Conservation (phyloP, 2,888 invertebrate genomes). For the Steinernema hermaphroditum region DNA sequence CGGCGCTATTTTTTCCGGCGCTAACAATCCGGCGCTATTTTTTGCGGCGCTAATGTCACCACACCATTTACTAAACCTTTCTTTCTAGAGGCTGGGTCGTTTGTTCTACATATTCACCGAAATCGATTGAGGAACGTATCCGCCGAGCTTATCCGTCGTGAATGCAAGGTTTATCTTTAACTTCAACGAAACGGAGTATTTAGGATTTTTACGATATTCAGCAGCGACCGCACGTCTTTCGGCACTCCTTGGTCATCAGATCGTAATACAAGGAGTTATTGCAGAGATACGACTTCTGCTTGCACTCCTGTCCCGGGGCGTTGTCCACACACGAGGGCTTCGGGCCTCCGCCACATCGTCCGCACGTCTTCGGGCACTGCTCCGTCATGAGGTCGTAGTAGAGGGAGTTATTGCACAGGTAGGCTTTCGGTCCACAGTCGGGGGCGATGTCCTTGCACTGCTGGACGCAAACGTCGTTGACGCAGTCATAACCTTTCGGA, state of each 20-base stretch:
- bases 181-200: too few relatives aligned
- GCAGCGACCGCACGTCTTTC: constrained; percentile 5
- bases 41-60: too few relatives aligned
- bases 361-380: constrained; percentile 5
- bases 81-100: too few relatives aligned
- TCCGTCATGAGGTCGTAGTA: neutral
- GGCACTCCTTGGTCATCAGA: neutral
- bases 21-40: too few relatives aligned
- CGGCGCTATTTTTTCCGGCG: too few relatives aligned
- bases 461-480: neutral
- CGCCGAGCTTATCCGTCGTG: too few relatives aligned
- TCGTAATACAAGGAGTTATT: neutral
- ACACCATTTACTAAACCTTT: too few relatives aligned
- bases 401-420: constrained; percentile 9
- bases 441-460: neutral
- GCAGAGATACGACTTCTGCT: neutral
- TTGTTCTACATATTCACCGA: too few relatives aligned
- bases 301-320: neutral
- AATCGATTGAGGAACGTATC: too few relatives aligned
- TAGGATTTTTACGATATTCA: too few relatives aligned
- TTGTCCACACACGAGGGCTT: neutral
- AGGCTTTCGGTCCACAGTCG: neutral
- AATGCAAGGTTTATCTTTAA: too few relatives aligned
- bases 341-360: neutral
- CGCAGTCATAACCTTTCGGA: neutral